phyloP scores from a whole-genome alignment of 2,888 invertebrate genomes.

The Cinara cedri region DNA sequence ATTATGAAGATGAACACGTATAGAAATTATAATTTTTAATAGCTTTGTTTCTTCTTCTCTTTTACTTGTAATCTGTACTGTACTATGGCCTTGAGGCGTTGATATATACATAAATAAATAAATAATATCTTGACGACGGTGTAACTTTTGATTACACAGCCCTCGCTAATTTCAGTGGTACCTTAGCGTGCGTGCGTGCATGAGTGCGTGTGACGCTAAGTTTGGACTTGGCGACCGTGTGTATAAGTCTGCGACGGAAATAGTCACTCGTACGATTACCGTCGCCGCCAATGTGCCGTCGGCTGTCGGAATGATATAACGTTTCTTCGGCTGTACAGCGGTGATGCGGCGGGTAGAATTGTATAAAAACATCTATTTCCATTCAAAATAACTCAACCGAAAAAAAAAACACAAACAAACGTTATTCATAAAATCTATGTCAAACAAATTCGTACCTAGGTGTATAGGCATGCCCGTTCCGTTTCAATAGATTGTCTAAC shows the following conservation, averaged over 20 bases:
- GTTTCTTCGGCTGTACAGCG: not conserved
- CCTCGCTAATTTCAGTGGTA: conserved; percentile 1
- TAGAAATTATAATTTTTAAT: too few relatives aligned
- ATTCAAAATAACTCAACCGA: conserved; percentile 3
- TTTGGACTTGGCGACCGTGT: conserved; percentile 43
- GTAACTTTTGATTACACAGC: conserved; percentile 16
- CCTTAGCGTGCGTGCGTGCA: conserved; percentile 12
- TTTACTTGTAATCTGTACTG: too few relatives aligned
- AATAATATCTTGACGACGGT: not conserved
- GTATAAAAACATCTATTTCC: not conserved
- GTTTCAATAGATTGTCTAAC: too few relatives aligned
- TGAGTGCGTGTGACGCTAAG: conserved; percentile 45
- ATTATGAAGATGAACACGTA: too few relatives aligned
- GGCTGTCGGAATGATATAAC: conserved; percentile 22
- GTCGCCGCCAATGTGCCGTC: conserved; percentile 13
- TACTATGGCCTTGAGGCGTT: too few relatives aligned
- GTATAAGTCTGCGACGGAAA: conserved; percentile 43
- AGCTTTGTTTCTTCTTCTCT: too few relatives aligned
- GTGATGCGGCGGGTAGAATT: not conserved
- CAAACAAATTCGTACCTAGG: too few relatives aligned
- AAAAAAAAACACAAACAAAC: not conserved
- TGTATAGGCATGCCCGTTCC: too few relatives aligned
- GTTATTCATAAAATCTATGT: too few relatives aligned
- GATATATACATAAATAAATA: not conserved
- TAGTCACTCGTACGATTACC: conserved; percentile 37